Evolutionary conservation across 53 echinoderm and acorn worm species (phyloP).

Genomic region (Apostichopus leukothele): DNA sequence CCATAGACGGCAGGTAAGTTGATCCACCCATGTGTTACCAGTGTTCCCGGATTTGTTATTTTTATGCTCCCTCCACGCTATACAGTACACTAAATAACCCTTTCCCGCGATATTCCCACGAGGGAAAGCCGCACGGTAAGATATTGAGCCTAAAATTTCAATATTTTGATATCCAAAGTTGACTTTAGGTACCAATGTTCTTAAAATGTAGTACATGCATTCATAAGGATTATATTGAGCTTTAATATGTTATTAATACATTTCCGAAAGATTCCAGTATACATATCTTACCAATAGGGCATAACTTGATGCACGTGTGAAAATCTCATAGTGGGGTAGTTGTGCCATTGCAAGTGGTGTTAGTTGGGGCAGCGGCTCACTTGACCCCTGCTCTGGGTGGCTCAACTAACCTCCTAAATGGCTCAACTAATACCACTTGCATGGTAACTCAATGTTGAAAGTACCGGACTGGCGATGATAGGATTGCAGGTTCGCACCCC

Average conservation of each 20-base stretch:
- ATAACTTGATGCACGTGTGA: background rate
- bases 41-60: too few species aligned
- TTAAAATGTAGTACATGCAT: background rate
- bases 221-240: background rate
- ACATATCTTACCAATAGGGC: background rate
- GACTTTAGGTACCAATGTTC: background rate
- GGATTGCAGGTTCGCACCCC: background rate
- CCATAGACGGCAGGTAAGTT: too few species aligned
- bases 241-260: background rate
- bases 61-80: too few species aligned
- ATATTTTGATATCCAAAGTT: background rate
- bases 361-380: constrained; percentile 12
- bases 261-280: background rate
- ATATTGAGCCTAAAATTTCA: background rate
- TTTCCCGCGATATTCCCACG: background rate
- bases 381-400: background rate
- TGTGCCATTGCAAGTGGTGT: background rate
- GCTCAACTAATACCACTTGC: background rate
- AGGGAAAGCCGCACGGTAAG: background rate
- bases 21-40: too few species aligned
- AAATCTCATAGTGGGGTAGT: background rate
- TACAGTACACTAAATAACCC: too few species aligned
- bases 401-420: background rate
- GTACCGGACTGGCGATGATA: background rate
- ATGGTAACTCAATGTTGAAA: background rate